These are phyloP conservation scores for Cladopsammia gracilis DNA, from an alignment of 64 coral and sea anemone genomes.

Conservation along the genomic window DNA sequence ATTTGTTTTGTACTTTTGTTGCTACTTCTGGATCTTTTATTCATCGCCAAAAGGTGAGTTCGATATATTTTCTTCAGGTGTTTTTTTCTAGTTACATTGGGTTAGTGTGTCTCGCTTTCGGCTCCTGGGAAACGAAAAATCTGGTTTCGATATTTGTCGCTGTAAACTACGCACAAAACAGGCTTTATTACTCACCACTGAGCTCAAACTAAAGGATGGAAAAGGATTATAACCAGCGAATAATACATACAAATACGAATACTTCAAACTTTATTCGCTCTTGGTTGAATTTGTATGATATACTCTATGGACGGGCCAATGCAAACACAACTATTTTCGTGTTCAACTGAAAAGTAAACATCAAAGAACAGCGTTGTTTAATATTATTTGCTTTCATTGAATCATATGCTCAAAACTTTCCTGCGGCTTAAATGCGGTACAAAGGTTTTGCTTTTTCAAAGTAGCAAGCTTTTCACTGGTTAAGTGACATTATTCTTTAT, in stretches of 20 bases:
- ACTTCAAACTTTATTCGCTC: conserved; percentile 6
- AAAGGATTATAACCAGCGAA: not conserved
- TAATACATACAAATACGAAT: not conserved
- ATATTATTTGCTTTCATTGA: conserved; percentile 1
- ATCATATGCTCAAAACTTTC: conserved; percentile 6
- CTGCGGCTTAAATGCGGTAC: not conserved
- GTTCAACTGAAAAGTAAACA: conserved; percentile 2
- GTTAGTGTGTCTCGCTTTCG: not conserved
- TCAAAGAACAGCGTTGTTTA: not conserved
- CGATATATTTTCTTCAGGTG: conserved; percentile 6
- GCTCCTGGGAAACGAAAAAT: not conserved
- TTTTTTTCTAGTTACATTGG: not conserved
- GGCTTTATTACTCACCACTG: conserved; percentile 1
- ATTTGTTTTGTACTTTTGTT: conserved; percentile 7
- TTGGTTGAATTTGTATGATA: conserved; percentile 11
- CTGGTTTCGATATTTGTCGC: conserved; percentile 1
- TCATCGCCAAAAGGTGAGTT: not conserved
- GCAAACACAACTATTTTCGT: conserved; percentile 1
- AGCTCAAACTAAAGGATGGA: not conserved
- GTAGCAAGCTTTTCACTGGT: not conserved
- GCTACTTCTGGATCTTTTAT: conserved; percentile 1
- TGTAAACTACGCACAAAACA: conserved; percentile 6
- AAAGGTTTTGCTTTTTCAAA: conserved; percentile 7
- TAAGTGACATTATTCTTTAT: conserved; percentile 11
- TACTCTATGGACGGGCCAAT: conserved; percentile 1